Conservation (phyloP, 2,113 vertebrate species). For the Phrynosoma platyrhinos region DNA sequence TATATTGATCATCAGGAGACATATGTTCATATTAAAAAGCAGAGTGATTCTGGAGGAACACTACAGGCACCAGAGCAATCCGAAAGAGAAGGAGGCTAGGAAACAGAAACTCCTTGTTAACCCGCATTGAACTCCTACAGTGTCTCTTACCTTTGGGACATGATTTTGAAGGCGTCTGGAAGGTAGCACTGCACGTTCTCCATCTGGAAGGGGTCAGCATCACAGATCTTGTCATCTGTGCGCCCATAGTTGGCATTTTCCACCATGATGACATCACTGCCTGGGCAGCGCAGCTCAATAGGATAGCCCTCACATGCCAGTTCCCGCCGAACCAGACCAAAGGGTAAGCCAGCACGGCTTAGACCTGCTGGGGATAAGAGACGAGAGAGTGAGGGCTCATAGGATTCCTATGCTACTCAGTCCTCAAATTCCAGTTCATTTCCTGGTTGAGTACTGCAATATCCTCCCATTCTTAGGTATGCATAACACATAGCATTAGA, state of each 20-base stretch:
- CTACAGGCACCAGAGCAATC: not conserved
- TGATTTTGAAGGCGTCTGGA: conserved; percentile 92
- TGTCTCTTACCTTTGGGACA: conserved; percentile 88
- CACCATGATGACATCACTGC: conserved; percentile 95
- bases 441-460: not conserved
- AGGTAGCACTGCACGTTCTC: conserved; percentile 95
- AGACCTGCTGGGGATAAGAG: conserved; percentile 74
- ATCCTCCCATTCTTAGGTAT: conserved; percentile 6
- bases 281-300: conserved; percentile 93
- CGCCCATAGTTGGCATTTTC: conserved; percentile 94
- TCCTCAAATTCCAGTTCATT: not conserved
- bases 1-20: not conserved
- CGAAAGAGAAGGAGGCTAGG: not conserved
- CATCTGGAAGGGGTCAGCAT: conserved; percentile 95
- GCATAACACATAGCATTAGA: conserved; percentile 7
- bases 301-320: conserved; percentile 94
- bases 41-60: not conserved
- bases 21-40: not conserved
- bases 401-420: not conserved
- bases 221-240: conserved; percentile 95
- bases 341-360: conserved; percentile 91
- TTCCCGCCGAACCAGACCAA: conserved; percentile 92
- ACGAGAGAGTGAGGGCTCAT: not conserved
- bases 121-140: not conserved
- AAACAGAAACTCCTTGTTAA: not conserved